phyloP scores from a whole-genome alignment of 2,888 invertebrate genomes.

The Drosophila meridionalis region DNA sequence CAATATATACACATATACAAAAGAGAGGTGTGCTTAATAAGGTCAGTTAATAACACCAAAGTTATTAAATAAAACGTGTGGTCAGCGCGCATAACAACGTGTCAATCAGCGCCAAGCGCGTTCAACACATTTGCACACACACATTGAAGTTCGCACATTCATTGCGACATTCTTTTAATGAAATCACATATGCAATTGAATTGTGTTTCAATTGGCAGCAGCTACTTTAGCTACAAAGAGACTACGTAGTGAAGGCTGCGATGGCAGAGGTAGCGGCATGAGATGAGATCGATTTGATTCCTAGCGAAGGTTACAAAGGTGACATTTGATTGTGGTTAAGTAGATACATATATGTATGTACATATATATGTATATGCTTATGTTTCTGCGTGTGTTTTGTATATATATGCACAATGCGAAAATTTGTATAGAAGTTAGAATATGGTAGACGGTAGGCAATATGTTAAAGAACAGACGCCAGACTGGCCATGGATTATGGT shows the following conservation, averaged over 20 bases:
- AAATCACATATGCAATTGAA: background rate
- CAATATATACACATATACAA: too few relatives aligned
- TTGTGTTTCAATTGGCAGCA: background rate
- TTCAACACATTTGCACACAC: background rate
- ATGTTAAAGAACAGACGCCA: background rate
- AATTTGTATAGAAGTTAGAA: too few relatives aligned
- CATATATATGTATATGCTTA: background rate
- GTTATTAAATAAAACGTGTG: background rate
- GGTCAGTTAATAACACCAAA: background rate
- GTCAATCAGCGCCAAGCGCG: background rate
- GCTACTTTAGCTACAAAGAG: background rate
- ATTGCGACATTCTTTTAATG: background rate
- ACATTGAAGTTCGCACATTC: background rate
- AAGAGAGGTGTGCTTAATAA: too few relatives aligned
- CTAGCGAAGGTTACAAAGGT: background rate
- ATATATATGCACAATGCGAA: too few relatives aligned
- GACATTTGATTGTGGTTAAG: background rate
- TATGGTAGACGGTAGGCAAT: too few relatives aligned
- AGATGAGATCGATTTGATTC: background rate
- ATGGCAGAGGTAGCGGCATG: background rate
- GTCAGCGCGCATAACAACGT: background rate
- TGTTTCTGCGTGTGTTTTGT: background rate
- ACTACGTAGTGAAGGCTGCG: background rate
- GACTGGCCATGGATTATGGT: background rate
- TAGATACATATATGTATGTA: background rate